Conservation (phyloP, 2,113 vertebrate species). For the Osmerus mordax region DNA sequence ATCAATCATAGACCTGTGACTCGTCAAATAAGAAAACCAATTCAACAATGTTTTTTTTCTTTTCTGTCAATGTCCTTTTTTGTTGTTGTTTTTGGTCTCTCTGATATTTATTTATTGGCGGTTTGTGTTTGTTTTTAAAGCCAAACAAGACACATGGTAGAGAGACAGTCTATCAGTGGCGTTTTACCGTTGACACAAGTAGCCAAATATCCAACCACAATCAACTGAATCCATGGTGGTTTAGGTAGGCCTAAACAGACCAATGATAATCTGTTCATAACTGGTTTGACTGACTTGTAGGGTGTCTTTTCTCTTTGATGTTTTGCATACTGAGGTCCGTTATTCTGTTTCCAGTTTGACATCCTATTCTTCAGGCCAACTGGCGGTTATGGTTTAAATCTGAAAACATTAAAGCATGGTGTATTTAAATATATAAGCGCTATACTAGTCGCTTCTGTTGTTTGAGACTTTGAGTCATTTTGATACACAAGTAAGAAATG, state of each 20-base stretch:
- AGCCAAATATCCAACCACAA: conserved; percentile 44
- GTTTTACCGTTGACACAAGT: conserved; percentile 44
- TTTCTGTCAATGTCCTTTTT: conserved; percentile 27
- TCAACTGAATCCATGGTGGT: not conserved
- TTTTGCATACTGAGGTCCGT: conserved; percentile 1
- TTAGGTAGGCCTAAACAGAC: not conserved
- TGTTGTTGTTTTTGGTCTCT: conserved; percentile 64
- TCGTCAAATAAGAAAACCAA: conserved; percentile 49
- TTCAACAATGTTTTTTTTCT: conserved; percentile 60
- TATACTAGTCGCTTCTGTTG: conserved; percentile 22
- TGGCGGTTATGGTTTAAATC: conserved; percentile 21
- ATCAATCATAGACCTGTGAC: conserved; percentile 64
- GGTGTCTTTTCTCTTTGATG: conserved; percentile 15
- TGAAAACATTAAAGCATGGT: conserved; percentile 23
- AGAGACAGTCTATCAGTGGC: conserved; percentile 44
- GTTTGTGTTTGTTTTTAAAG: conserved; percentile 45
- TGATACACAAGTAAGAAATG: conserved; percentile 29
- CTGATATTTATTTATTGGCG: conserved; percentile 73
- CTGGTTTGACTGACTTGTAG: conserved; percentile 9
- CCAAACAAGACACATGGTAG: conserved; percentile 50
- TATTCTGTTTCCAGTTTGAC: conserved; percentile 31
- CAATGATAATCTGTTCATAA: not conserved
- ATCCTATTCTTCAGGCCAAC: conserved; percentile 30
- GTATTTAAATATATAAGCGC: conserved; percentile 30
- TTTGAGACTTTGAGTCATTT: conserved; percentile 35